Evolutionary conservation across 2,888 invertebrate genomes (phyloP), one percentile per base, ranked within the genome.

Genomic region (Drosophila recens): DNA sequence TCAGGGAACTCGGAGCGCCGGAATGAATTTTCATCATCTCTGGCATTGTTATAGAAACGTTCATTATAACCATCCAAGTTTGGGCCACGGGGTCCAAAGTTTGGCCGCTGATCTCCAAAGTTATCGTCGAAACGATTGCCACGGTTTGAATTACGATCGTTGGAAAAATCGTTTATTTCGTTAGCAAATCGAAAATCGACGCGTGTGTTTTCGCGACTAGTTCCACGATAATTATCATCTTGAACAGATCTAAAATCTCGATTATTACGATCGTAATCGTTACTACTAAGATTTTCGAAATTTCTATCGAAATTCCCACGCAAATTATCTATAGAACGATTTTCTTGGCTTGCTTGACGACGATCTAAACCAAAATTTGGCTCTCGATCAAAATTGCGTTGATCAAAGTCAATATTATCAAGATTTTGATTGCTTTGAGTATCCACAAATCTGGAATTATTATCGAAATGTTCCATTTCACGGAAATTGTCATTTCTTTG

Each of bases 191-290:
- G 9, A n/a, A 40, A 27, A 11, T 45, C 20, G 4, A 23, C 4
- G 3, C 9, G 23, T 15, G 13, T n/a, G 5, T n/a, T 46, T 17
- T 43, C 27, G 9, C 20, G 27, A 17, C 23, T 49, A 33, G 1
- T 17, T 54, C 8, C 30, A 27, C 38, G 11, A 52, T 20, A 20
- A 6, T 27, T 49, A 17, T 20, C 33, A 6, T 20, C 1, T 5
- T 38, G 23, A 34, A 5, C 3, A 20, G 27, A 38, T 3, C 34
- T 27, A 17, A 17, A 38, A 38, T 70, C 10, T 0, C 20, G 33
- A 69, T 40, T 9, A 20, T 61, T 27, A 34, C 23, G 48, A 51
- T 36, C 33, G 5, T 11, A 45, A 34, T 52, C 36, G 34, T 45
- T 40, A 2, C 20, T 8, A 11, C 58, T 43, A 6, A 13, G 13